Conservation (phyloP, 2,113 vertebrate genomes). For the Upupa epops region DNA sequence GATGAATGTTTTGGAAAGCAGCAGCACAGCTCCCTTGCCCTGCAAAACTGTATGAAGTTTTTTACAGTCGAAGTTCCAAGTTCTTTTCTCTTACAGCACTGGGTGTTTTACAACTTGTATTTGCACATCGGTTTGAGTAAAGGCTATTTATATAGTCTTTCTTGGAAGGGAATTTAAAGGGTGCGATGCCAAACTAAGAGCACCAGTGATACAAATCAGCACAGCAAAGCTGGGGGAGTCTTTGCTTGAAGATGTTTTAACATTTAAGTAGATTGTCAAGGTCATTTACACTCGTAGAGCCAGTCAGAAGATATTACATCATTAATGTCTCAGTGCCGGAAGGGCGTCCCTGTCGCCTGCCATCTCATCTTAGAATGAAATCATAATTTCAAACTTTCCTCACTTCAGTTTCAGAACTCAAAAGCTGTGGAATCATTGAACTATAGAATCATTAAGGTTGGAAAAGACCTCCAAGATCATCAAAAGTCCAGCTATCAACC, state of each 20-base stretch:
- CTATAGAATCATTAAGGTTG: too few species aligned
- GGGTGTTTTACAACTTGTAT: not conserved
- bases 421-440: not conserved
- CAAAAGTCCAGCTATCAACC: too few species aligned
- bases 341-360: conserved; percentile 11
- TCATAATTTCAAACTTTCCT: not conserved
- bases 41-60: not conserved
- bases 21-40: not conserved
- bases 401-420: not conserved
- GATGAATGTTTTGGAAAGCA: not conserved
- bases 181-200: not conserved
- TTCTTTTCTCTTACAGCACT: not conserved
- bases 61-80: not conserved
- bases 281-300: conserved; percentile 1
- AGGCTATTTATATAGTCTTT: not conserved
- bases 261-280: conserved; percentile 23
- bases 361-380: not conserved
- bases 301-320: conserved; percentile 14
- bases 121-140: not conserved
- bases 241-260: conserved; percentile 7
- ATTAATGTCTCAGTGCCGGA: not conserved
- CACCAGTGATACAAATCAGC: not conserved
- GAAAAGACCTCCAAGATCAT: too few species aligned
- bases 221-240: not conserved
- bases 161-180: not conserved